These are phyloP conservation scores for Apantesis nais DNA, from an alignment of 2,888 invertebrate genomes.

Conservation along the genomic window DNA sequence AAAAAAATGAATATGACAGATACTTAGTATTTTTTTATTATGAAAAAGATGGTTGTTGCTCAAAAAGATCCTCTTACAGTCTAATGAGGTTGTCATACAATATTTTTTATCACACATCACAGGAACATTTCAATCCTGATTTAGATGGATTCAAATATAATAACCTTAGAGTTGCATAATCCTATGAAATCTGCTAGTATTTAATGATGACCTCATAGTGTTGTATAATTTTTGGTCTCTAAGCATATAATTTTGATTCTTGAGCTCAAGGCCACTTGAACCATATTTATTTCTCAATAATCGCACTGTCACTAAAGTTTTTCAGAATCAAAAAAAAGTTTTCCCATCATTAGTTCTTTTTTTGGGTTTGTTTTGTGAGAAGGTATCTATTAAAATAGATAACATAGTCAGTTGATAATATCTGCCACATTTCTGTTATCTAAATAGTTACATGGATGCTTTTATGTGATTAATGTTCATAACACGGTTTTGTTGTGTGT, in stretches of 20 bases:
- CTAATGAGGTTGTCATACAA: neutral
- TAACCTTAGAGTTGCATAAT: neutral
- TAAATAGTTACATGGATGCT: constrained; percentile 5
- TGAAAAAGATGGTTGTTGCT: too few relatives aligned
- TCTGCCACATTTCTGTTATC: constrained; percentile 8
- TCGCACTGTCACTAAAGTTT: too few relatives aligned
- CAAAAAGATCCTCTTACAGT: too few relatives aligned
- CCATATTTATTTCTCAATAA: too few relatives aligned
- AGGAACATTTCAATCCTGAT: neutral
- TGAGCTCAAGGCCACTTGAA: neutral
- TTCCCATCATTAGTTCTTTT: too few relatives aligned
- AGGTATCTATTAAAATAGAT: neutral
- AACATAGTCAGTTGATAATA: constrained; percentile 3
- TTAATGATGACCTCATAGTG: neutral
- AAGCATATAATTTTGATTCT: neutral
- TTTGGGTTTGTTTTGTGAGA: neutral
- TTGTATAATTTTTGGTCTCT: neutral
- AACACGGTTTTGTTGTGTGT: neutral
- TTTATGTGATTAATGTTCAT: constrained; percentile 1
- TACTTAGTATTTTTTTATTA: too few relatives aligned
- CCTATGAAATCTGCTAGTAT: neutral
- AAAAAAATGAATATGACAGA: too few relatives aligned
- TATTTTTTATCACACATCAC: too few relatives aligned
- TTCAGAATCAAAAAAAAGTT: too few relatives aligned
- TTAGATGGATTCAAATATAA: neutral